Conservation (phyloP, 2,113 vertebrate genomes). For the Colinus virginianus region DNA sequence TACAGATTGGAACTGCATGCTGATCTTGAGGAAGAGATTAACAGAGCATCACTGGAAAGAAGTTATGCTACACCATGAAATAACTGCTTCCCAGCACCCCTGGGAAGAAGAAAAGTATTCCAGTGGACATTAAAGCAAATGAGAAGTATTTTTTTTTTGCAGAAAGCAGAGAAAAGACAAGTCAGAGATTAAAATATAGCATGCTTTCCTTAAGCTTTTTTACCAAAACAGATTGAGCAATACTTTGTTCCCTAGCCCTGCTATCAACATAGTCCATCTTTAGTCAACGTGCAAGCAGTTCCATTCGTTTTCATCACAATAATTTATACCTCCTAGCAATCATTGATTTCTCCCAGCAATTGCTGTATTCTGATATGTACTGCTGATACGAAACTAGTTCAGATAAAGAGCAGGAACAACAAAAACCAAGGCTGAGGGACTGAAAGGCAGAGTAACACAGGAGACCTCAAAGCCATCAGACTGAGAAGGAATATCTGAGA, state of each 20-base stretch:
- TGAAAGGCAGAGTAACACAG: not conserved
- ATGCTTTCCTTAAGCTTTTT: not conserved
- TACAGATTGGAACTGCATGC: not conserved
- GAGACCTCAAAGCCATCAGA: not conserved
- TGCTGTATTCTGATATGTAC: not conserved
- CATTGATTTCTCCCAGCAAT: not conserved
- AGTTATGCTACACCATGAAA: not conserved
- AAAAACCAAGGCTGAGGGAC: not conserved
- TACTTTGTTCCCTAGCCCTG: not conserved
- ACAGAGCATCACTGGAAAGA: not conserved
- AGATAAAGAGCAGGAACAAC: not conserved
- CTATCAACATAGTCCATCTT: slow-evolving; percentile 1
- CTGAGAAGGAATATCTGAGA: not conserved
- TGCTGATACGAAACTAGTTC: not conserved
- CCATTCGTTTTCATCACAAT: not conserved
- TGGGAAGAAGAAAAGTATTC: not conserved
- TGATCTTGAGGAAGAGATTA: not conserved
- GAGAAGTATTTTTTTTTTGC: not conserved
- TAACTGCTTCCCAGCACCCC: slow-evolving; percentile 8
- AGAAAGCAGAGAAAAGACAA: not conserved
- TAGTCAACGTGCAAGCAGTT: not conserved
- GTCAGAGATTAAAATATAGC: not conserved
- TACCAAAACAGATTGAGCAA: not conserved
- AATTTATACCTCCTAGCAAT: not conserved
- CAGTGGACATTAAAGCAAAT: not conserved